Percentiles rank a stretch among this genome's conserved stretches.
Conservation (phyloP, 1,140 invertebrate genomes). For the Battus philenor region DNA sequence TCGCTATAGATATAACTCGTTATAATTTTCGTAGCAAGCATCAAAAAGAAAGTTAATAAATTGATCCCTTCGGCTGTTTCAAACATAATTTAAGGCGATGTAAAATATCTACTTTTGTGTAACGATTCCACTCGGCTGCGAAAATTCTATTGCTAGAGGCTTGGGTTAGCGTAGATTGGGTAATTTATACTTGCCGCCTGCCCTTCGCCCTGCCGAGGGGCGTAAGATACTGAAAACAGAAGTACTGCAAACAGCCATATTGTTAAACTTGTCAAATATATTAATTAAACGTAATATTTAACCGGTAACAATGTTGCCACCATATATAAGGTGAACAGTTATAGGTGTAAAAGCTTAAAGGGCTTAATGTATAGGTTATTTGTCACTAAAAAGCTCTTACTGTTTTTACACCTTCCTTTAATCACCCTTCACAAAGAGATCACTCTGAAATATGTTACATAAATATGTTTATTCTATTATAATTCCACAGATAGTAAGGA, state of each 20-base stretch:
- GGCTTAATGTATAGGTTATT: too few species aligned
- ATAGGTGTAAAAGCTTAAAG: too few species aligned
- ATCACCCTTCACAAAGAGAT: too few species aligned
- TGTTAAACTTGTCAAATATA: conserved; percentile 65
- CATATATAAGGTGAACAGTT: too few species aligned
- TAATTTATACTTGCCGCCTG: conserved; percentile 71
- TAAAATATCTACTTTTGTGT: conserved; percentile 36
- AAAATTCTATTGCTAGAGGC: conserved; percentile 67
- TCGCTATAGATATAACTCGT: too few species aligned
- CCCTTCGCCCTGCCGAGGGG: conserved; percentile 33
- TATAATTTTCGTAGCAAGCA: not conserved
- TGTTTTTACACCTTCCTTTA: too few species aligned
- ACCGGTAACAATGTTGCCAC: conserved; percentile 20
- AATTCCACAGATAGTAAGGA: too few species aligned
- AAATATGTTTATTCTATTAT: too few species aligned
- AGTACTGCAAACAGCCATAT: conserved; percentile 46
- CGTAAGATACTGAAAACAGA: conserved; percentile 53
- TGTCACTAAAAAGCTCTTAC: too few species aligned
- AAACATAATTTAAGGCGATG: conserved; percentile 53
- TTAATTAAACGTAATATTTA: conserved; percentile 54
- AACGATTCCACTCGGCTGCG: conserved; percentile 52
- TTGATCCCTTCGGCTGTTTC: conserved; percentile 40
- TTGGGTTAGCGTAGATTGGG: conserved; percentile 71
- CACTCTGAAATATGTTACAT: too few species aligned
- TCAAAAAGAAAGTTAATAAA: conserved; percentile 21